These are phyloP conservation scores for human (Homo sapiens) DNA, from an alignment of 2,113 vertebrate species.

Conservation along the genomic window GRCh38 chr9:28486501-28487000, in stretches of 20 bases:
- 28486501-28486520: neutral
- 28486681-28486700: neutral
- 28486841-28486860: neutral
- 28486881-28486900: neutral
- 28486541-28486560: neutral
- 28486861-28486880: neutral
- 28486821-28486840: neutral
- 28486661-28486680: neutral
- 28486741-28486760: neutral
- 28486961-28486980: neutral
- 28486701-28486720: neutral
- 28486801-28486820: neutral
- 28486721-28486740: neutral
- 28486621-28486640: neutral
- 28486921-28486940: neutral
- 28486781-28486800: neutral
- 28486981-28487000: neutral
- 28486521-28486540: neutral
- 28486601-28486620: neutral
- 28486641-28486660: neutral
- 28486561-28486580: too few relatives aligned
- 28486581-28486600: neutral
- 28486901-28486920: neutral
- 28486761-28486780: neutral
- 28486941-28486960: neutral